Base-by-base conservation (phyloP, 2,888 invertebrate genomes). In the Cephus pygmeus region DNA sequence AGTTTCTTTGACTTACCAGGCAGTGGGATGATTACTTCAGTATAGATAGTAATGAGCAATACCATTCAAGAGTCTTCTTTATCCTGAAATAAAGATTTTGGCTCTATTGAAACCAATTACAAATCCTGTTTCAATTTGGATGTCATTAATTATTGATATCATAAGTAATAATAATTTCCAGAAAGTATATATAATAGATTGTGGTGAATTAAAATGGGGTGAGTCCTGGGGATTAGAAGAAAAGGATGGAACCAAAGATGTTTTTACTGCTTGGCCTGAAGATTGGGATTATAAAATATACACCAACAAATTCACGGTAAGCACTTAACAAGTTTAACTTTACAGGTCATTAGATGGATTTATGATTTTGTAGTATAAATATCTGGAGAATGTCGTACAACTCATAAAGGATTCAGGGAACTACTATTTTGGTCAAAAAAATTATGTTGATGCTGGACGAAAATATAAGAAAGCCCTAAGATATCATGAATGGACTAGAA, bases 381-480 rank as follows among this genome's bases (percentile, higher is more conserved):
- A 94, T 73, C 84, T 94, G n/a, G 90, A 91, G 33, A 88, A 92
- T 36, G 71, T 71, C 71, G 12, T 56, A 23, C 9, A 56, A 56
- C 23, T 23, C 56, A 94, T 97, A 76, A 96, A 96, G 88, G 91
- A 92, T 81, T 94, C 95, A 9, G 97, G 97, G 23, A 97, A 97
- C 92, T 85, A 92, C 77, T 94, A 93, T 86, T 97, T 94, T 90
- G 92, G 92, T 11, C 92, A 92, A 76, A 92, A 93, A 30, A 93
- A 94, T 78, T 96, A 93, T 90, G 88, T 92, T 15, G 93, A 93
- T 68, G 96, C 97, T 0, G 93, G 94, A 56, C 93, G 95, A 80
- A 97, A 97, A 90, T 98, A 98, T 90, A 93, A 93, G 80, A 98
- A 98, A 92, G 95, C 96, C 34, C 92, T 96, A 81, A 93, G 97